A percentile compares a stretch with the other conserved stretches of the same genome.
Conservation (phyloP, 2,113 vertebrate species). For the Numenius arquata region DNA sequence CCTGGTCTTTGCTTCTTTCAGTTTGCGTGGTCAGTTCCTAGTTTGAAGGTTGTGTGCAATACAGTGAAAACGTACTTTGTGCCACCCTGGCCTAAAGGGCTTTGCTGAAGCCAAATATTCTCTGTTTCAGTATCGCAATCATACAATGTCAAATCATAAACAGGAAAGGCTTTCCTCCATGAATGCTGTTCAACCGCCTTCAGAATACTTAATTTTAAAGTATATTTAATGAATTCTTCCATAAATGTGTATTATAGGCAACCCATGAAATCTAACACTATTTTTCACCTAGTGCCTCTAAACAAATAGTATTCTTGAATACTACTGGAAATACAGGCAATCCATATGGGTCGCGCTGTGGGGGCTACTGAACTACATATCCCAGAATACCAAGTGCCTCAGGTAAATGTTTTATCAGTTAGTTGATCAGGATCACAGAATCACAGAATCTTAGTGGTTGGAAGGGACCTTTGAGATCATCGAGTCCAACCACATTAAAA, state of each 20-base stretch:
- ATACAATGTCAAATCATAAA: not conserved
- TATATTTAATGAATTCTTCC: not conserved
- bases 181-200: not conserved
- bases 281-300: not conserved
- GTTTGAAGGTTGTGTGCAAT: not conserved
- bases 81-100: not conserved
- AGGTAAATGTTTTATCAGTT: not conserved
- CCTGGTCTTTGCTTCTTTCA: not conserved
- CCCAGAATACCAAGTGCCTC: not conserved
- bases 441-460: too few relatives aligned
- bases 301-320: not conserved
- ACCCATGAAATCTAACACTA: not conserved
- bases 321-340: not conserved
- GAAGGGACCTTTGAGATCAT: too few relatives aligned
- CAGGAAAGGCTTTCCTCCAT: not conserved
- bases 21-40: not conserved
- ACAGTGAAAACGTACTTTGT: not conserved
- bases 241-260: not conserved
- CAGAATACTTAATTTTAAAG: not conserved
- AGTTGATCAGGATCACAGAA: not conserved
- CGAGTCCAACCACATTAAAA: too few relatives aligned
- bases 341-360: rapidly evolving
- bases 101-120: not conserved
- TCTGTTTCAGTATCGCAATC: not conserved
- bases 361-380: not conserved